Evolutionary conservation across 2,888 invertebrate genomes (phyloP), one percentile per base, ranked within the genome.

Genomic region (Clistopyga incitator): DNA sequence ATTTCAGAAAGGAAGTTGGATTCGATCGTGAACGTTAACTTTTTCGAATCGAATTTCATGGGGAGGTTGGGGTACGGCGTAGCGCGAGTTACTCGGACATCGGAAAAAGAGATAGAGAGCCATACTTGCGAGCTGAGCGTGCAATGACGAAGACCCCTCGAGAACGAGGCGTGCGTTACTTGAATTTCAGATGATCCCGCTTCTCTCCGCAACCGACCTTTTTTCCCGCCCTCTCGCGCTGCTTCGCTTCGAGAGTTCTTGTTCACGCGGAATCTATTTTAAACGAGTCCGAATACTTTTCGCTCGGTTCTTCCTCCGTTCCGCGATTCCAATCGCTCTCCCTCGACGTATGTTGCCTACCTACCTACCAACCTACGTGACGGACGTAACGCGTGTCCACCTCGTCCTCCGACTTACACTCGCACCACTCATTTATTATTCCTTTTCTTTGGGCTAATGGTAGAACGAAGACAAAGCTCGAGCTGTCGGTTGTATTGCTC

Each of bases 101-200:
- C 20, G 54, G 38, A 65, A 74, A 78, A 18, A 75, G 34, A 56
- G 74, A 54, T 38, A 34, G 61, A 54, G 64, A 68, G 38, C 76
- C 80, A 79, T 80, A 78, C 80, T 75, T 78, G 81, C 76, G 72
- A 59, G 56, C 71, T 29, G 72, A 47, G 29, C 61, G 45, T 50
- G 81, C 74, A 59, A 82, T 76, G 84, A 70, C 74, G 68, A 74
- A 78, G 82, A 81, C 74, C 82, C 77, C 78, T 77, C 67, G 84
- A 86, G 86, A 85, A 82, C 82, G 65, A 85, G 85, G 83, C 82
- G 86, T 86, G 85, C 86, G 86, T 86, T 86, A 86, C 86, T 85
- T 86, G 86, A 85, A 86, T 86, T 86, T 86, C 82, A 85, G 85
- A 86, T 86, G 85, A 85, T 81, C 82, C 72, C 74, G 64, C 42